Conservation (phyloP, 2,888 invertebrate genomes). For the Acrocera orbiculus region DNA sequence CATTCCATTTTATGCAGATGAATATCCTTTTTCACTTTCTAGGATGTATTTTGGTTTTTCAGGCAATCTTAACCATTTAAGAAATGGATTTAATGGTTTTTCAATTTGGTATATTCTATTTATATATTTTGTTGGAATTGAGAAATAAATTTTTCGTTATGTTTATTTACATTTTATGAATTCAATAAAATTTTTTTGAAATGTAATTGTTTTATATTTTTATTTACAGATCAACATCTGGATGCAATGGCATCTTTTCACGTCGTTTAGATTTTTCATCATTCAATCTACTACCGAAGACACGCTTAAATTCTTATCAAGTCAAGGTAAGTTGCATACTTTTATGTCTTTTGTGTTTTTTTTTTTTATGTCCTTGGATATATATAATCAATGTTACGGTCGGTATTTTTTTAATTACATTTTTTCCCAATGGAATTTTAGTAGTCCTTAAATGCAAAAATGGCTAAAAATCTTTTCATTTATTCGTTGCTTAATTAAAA, state of each 20-base stretch:
- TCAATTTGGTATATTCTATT: neutral
- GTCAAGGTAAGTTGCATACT: conserved; percentile 64
- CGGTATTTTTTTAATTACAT: conserved; percentile 5
- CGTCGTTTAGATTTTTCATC: conserved; percentile 87
- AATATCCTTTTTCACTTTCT: conserved; percentile 3
- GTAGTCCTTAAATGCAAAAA: conserved; percentile 3
- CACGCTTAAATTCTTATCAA: conserved; percentile 97
- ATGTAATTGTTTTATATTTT: too few relatives aligned
- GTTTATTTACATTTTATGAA: too few relatives aligned
- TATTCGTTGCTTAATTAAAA: conserved; percentile 9
- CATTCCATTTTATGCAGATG: conserved; percentile 1
- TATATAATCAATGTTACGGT: conserved; percentile 4
- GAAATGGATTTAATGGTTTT: conserved; percentile 1
- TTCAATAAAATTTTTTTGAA: too few relatives aligned
- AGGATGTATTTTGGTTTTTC: conserved; percentile 1
- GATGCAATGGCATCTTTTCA: conserved; percentile 83
- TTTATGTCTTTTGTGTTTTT: neutral
- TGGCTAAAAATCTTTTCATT: neutral
- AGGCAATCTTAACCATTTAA: too few relatives aligned
- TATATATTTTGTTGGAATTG: too few relatives aligned
- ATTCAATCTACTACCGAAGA: conserved; percentile 81
- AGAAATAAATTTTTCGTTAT: too few relatives aligned
- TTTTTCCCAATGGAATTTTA: conserved; percentile 4
- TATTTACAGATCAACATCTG: conserved; percentile 61
- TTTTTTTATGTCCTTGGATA: conserved; percentile 1